These are phyloP conservation scores for Drosophila tropicalis DNA, from an alignment of 1,140 invertebrate species.

Conservation along the genomic window DNA sequence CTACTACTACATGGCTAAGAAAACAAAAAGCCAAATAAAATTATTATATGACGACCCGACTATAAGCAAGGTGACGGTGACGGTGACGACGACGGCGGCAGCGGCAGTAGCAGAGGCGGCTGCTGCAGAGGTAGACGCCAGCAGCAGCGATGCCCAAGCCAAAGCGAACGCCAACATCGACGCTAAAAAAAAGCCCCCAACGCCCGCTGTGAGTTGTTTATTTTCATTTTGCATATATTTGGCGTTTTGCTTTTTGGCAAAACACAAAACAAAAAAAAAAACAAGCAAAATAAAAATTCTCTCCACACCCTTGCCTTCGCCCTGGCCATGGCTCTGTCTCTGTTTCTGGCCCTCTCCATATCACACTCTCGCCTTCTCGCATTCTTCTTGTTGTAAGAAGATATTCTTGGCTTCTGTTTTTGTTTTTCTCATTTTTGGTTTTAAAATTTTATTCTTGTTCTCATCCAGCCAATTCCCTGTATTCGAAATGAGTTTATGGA, in stretches of 20 bases:
- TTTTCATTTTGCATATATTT: slow-evolving; percentile 46
- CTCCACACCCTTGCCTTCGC: background rate
- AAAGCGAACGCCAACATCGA: background rate
- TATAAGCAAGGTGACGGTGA: background rate
- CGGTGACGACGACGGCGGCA: background rate
- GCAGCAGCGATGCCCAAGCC: slow-evolving; percentile 17
- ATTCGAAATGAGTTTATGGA: background rate
- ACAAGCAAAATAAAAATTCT: slow-evolving; percentile 22
- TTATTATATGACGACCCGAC: slow-evolving; percentile 54
- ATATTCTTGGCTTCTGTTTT: background rate
- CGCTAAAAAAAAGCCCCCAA: background rate
- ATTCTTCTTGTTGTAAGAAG: background rate
- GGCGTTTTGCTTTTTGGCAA: slow-evolving; percentile 31
- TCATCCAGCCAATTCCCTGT: background rate
- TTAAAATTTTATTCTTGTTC: slow-evolving; percentile 1
- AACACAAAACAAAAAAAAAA: slow-evolving; percentile 9
- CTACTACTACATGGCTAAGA: slow-evolving; percentile 18
- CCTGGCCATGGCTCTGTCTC: background rate
- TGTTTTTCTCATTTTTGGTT: background rate
- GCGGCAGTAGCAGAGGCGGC: background rate
- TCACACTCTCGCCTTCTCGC: slow-evolving; percentile 8
- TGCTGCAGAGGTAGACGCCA: slow-evolving; percentile 17
- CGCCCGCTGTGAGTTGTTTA: slow-evolving; percentile 23
- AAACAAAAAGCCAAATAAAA: slow-evolving; percentile 42
- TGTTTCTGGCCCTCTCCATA: background rate